Evolutionary conservation across 23 tunicate species (phyloP).

Genomic region (Ascidia mentula): DNA sequence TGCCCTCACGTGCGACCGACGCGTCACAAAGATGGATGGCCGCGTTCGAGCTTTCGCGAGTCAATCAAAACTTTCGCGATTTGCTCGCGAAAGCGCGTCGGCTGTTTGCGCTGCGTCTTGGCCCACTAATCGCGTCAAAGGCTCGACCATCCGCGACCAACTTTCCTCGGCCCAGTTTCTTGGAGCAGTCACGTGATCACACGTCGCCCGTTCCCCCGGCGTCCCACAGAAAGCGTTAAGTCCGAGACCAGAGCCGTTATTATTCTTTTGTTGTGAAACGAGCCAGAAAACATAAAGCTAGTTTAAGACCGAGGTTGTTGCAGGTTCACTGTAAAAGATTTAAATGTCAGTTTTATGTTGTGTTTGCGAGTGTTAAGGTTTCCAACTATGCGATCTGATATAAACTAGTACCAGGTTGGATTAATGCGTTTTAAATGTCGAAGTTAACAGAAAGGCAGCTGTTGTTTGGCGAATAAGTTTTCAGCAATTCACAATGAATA

Average conservation of each 20-base stretch:
- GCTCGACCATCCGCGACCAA: conserved; percentile 1
- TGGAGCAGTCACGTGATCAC: conserved; percentile 3
- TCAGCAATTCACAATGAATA: too few relatives aligned
- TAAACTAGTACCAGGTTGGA: too few relatives aligned
- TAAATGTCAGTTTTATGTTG: too few relatives aligned
- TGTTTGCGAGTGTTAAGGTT: too few relatives aligned
- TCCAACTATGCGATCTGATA: too few relatives aligned
- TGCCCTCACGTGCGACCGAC: conserved; percentile 2
- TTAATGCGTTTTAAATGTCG: too few relatives aligned
- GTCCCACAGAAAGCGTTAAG: neutral
- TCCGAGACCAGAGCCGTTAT: neutral
- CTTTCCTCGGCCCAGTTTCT: conserved; percentile 9
- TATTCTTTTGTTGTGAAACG: conserved; percentile 4
- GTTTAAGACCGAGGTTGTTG: neutral
- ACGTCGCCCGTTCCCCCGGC: conserved; percentile 6
- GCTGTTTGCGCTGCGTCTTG: conserved; percentile 14
- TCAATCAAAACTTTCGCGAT: conserved; percentile 12
- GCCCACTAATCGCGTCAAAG: conserved; percentile 14
- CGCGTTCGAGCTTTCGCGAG: conserved; percentile 1
- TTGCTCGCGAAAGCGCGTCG: conserved; percentile 6
- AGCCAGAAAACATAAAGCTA: conserved; percentile 4
- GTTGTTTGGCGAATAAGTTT: too few relatives aligned
- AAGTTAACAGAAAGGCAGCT: too few relatives aligned
- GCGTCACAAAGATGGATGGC: conserved; percentile 9
- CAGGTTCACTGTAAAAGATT: too few relatives aligned